Conservation (phyloP, 1,140 invertebrate genomes). For the Globodera rostochiensis region DNA sequence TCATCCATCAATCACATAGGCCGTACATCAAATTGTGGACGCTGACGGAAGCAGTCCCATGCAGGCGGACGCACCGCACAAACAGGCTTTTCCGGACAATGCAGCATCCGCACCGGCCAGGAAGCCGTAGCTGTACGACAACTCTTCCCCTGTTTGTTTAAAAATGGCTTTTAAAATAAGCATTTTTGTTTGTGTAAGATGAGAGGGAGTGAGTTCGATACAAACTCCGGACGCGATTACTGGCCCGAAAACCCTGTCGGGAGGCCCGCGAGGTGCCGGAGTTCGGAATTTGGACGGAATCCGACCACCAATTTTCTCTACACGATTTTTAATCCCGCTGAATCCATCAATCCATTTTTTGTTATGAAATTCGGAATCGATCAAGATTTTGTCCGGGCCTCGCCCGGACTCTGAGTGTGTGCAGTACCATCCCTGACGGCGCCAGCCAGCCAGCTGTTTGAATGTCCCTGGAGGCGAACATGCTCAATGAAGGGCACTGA, state of each 20-base stretch:
- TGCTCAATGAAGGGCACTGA: conserved; percentile 26
- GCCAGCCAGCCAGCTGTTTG: conserved; percentile 34
- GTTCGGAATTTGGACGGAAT: too few relatives aligned
- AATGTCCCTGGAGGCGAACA: conserved; percentile 47
- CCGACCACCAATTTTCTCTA: too few relatives aligned
- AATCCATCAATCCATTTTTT: too few relatives aligned
- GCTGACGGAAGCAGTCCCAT: conserved; percentile 28
- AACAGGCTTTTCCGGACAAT: conserved; percentile 27
- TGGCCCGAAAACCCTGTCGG: too few relatives aligned
- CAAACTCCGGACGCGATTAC: too few relatives aligned
- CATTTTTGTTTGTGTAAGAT: not conserved
- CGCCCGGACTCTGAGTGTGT: too few relatives aligned
- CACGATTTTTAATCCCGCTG: too few relatives aligned
- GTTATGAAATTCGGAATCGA: too few relatives aligned
- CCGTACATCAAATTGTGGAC: conserved; percentile 20
- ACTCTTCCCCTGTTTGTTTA: conserved; percentile 38
- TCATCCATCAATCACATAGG: not conserved
- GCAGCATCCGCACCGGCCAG: not conserved
- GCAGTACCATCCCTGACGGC: too few relatives aligned
- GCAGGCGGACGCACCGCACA: conserved; percentile 28
- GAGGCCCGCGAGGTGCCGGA: too few relatives aligned
- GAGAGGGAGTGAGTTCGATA: too few relatives aligned
- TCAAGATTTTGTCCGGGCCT: too few relatives aligned
- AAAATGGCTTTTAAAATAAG: not conserved
- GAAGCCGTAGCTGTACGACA: conserved; percentile 41